These are phyloP conservation scores for Melopsittacus undulatus DNA, from an alignment of 2,797 vertebrate genomes.

Conservation along the genomic window DNA sequence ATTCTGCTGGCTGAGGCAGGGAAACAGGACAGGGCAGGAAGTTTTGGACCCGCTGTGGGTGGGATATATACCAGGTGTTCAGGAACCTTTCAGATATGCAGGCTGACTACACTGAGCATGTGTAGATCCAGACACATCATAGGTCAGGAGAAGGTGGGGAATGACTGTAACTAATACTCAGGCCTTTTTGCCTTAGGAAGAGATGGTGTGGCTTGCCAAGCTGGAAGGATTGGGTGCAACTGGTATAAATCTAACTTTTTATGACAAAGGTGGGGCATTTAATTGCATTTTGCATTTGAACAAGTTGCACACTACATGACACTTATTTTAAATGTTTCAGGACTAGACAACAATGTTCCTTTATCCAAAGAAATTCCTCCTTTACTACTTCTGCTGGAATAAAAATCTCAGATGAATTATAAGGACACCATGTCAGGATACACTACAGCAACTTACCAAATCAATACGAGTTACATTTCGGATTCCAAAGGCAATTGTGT, in stretches of 20 bases:
- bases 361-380: neutral
- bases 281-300: neutral
- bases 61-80: neutral
- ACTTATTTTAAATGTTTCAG: neutral
- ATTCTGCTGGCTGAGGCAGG: neutral
- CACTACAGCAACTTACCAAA: conserved; percentile 74
- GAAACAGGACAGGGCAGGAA: neutral
- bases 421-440: neutral
- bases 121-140: neutral
- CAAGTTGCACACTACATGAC: neutral
- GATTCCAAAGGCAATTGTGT: conserved; percentile 96
- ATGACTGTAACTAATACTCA: neutral
- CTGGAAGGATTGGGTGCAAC: neutral
- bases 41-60: fast-evolving
- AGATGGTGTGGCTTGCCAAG: neutral
- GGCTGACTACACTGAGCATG: neutral
- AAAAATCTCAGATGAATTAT: neutral
- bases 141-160: neutral
- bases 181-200: neutral
- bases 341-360: neutral
- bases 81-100: neutral
- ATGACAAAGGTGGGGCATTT: neutral
- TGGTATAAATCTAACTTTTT: neutral
- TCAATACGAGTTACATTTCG: conserved; percentile 94
- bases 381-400: neutral